Percentiles rank a stretch among this genome's conserved stretches.
Conservation (phyloP, 2,888 invertebrate genomes). For the Plutella xylostella region DNA sequence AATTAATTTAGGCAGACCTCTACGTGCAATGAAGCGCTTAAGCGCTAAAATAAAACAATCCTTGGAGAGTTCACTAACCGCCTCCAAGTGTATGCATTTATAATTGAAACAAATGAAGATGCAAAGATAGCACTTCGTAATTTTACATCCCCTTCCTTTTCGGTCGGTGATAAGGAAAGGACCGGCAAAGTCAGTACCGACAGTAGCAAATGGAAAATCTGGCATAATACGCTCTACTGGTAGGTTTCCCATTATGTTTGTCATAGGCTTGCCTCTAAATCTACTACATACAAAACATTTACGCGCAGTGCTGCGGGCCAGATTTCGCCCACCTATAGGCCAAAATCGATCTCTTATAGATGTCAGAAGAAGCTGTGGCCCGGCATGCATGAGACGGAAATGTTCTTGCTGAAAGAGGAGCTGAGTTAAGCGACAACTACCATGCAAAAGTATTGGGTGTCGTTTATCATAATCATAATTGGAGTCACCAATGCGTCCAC, state of each 20-base stretch:
- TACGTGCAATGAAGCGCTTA: background rate
- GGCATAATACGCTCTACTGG: background rate
- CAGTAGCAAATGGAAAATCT: background rate
- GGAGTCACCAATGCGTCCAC: constrained; percentile 8
- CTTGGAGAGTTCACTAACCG: background rate
- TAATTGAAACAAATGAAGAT: background rate
- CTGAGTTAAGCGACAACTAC: background rate
- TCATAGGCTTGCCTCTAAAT: too few relatives aligned
- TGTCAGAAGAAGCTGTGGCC: background rate
- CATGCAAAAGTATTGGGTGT: constrained; percentile 1
- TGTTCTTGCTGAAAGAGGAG: background rate
- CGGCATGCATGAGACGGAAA: background rate
- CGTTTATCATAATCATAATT: constrained; percentile 3
- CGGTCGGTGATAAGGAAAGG: background rate
- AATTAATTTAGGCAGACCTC: background rate
- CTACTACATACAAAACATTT: background rate
- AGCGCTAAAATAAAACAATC: background rate
- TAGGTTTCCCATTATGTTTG: background rate
- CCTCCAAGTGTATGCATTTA: background rate
- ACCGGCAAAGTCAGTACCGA: background rate
- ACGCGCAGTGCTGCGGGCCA: background rate
- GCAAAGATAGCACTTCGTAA: background rate
- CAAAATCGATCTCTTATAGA: background rate
- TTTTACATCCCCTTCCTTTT: background rate
- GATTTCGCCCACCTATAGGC: background rate